Base-by-base conservation (phyloP, 2,113 vertebrate species). In the Dicentrarchus labrax region DNA sequence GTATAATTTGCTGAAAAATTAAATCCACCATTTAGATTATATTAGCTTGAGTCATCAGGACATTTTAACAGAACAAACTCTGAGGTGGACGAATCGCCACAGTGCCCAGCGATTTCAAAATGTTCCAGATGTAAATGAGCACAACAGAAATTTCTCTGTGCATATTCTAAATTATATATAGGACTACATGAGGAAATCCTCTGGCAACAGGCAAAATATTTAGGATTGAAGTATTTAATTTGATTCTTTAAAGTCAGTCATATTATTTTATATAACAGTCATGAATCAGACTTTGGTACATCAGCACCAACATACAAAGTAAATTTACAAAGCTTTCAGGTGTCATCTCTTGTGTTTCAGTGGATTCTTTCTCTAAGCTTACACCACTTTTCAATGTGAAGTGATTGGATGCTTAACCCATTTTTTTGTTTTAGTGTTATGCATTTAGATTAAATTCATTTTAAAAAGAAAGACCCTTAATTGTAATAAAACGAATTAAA, bases 1-100 rank as follows among this genome's bases (percentile, higher is more conserved):
- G 43, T 24, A 22, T 8, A 50, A 48, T 80, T 47, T 82, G 36
- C 64, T 61, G 15, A 22, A 84, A 78, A 56, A 21, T 24, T 39
- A 64, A 69, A 64, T 15, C 17, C 7, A 45, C 9, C 0, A 13
- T 12, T 13, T 5, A 39, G 16, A 76, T 53, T 43, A 10, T 1
- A 59, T 19, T 2, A 22, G 15, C 13, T 60, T 9, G 24, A 67
- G 19, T 67, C 10, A 39, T 43, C 61, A 56, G 21, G 0, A 9
- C 0, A 30, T 67, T 51, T 70, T 0, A 47, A 71, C 59, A 65
- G 51, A 69, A 78, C 17, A 41, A 48, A 19, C 39, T n/a, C 3
- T 0, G 8, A 47, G 22, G 15, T 50, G n/a, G 4, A 59, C 8
- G n/a, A 13, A 2, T 30, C 5, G 10, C 36, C 8, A n/a, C 36